Conservation (phyloP, 2,888 invertebrate genomes). For the Rotaria macrura region DNA sequence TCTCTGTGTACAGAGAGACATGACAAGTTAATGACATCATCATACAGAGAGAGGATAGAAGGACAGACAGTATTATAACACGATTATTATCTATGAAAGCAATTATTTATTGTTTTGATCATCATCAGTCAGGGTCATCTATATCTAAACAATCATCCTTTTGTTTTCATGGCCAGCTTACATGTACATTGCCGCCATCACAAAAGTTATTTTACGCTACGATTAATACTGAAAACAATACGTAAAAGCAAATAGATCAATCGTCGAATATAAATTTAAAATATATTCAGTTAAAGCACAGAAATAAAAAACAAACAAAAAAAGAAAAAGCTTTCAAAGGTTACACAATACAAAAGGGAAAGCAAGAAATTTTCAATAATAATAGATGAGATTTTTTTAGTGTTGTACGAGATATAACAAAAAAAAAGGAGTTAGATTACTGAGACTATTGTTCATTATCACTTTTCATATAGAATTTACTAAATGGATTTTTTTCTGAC, state of each 20-base stretch:
- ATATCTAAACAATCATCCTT: background rate
- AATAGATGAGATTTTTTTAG: too few relatives aligned
- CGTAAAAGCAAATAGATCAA: too few relatives aligned
- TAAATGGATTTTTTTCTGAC: conserved; percentile 2
- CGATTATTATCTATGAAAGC: background rate
- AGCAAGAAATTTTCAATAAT: too few relatives aligned
- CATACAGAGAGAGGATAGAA: background rate
- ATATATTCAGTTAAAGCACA: too few relatives aligned
- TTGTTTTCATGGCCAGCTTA: background rate
- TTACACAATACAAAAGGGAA: too few relatives aligned
- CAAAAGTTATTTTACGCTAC: background rate
- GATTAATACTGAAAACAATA: background rate
- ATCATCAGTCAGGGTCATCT: background rate
- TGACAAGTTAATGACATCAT: background rate
- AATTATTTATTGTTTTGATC: background rate
- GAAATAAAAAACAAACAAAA: too few relatives aligned
- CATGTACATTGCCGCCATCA: background rate
- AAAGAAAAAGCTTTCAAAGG: too few relatives aligned
- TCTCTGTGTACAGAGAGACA: background rate
- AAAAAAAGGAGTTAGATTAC: background rate
- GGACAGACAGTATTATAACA: background rate
- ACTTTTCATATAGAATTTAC: background rate
- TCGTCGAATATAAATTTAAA: too few relatives aligned
- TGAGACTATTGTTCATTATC: background rate
- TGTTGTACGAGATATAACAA: too few relatives aligned